Evolutionary conservation across 2,888 invertebrate genomes (phyloP).

Genomic region (Epinotia bilunana): DNA sequence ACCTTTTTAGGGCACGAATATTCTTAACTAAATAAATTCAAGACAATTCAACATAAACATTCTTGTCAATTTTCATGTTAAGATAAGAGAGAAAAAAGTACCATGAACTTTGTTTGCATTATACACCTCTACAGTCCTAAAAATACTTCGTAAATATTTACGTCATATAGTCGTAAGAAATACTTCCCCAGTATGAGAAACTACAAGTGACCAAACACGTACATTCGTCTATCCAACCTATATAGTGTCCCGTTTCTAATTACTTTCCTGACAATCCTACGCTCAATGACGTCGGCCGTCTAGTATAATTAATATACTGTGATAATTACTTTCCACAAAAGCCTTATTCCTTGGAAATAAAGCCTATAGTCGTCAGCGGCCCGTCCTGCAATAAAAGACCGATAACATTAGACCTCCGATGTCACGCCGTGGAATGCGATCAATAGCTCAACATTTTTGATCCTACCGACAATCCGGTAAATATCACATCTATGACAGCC

Average conservation of each 20-base stretch:
- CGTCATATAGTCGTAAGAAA: neutral
- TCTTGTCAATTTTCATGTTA: too few species aligned
- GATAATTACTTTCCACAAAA: slow-evolving; percentile 23
- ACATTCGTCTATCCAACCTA: neutral
- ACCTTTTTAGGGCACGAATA: too few species aligned
- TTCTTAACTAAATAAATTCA: too few species aligned
- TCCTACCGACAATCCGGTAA: slow-evolving; percentile 53
- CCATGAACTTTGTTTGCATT: too few species aligned
- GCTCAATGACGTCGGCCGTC: slow-evolving; percentile 19
- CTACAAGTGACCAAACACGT: neutral
- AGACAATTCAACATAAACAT: too few species aligned
- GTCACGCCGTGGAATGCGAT: slow-evolving; percentile 59
- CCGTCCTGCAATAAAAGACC: slow-evolving; percentile 51
- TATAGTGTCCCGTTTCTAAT: slow-evolving; percentile 19
- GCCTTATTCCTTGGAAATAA: slow-evolving; percentile 31
- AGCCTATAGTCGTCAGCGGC: slow-evolving; percentile 8
- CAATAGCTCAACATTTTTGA: slow-evolving; percentile 60
- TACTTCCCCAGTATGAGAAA: neutral
- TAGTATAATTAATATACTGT: slow-evolving; percentile 34
- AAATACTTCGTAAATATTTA: too few species aligned
- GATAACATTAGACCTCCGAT: slow-evolving; percentile 52
- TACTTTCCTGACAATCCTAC: slow-evolving; percentile 21
- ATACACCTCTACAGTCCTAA: too few species aligned
- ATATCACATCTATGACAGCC: slow-evolving; percentile 44
- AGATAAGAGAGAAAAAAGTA: too few species aligned